These are phyloP conservation scores for Condylura cristata DNA, from an alignment of 2,113 vertebrate species.

Conservation along the genomic window DNA sequence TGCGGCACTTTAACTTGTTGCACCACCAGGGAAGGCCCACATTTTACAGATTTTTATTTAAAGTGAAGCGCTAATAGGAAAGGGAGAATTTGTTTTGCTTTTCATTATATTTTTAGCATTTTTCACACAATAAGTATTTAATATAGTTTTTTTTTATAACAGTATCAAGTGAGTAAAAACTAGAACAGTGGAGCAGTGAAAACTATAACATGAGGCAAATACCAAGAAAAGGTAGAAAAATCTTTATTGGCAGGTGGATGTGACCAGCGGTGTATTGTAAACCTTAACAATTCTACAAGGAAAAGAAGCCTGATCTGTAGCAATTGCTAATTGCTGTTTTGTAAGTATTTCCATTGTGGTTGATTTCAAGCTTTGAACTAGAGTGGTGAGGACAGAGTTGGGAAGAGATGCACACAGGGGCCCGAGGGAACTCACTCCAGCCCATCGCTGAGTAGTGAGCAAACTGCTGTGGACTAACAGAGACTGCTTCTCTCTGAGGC, in stretches of 20 bases:
- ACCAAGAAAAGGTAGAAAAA: neutral
- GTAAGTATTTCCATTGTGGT: neutral
- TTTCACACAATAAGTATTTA: neutral
- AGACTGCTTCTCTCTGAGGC: neutral
- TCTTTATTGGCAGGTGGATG: neutral
- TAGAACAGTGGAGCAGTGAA: neutral
- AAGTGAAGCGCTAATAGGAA: neutral
- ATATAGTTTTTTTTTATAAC: neutral
- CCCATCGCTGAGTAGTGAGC: neutral
- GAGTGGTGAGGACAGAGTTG: neutral
- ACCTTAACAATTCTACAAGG: neutral
- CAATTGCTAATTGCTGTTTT: neutral
- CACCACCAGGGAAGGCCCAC: too few species aligned
- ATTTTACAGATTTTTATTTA: neutral
- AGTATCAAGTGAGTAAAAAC: neutral
- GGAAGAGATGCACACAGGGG: neutral
- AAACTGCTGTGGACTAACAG: neutral
- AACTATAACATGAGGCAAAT: neutral
- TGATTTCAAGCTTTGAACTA: neutral
- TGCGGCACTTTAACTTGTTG: too few species aligned
- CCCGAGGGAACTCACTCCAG: neutral
- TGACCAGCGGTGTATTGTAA: neutral
- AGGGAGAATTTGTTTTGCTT: neutral
- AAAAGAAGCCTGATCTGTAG: neutral
- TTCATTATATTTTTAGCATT: neutral